Evolutionary conservation across 2,113 vertebrate species (phyloP).

Genomic region (Vireo altiloquus): DNA sequence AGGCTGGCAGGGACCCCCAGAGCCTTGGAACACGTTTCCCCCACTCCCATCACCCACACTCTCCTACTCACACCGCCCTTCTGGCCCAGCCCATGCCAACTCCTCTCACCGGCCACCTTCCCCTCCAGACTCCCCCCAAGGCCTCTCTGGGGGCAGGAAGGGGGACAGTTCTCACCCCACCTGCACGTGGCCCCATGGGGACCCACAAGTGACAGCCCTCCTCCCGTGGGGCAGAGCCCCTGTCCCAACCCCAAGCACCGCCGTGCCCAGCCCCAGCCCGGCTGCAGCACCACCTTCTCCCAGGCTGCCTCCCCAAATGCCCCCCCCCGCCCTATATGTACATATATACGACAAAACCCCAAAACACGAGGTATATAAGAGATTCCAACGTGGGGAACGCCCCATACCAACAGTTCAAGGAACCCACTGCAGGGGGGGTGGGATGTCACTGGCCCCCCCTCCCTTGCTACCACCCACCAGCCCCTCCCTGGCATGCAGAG

Average conservation of each 20-base stretch:
- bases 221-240: rapidly evolving
- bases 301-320: background rate
- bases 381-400: conserved; percentile 51
- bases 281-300: background rate
- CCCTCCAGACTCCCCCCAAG: background rate
- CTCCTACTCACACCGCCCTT: background rate
- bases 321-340: conserved; percentile 43
- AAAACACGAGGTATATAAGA: conserved; percentile 72
- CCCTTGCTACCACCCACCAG: background rate
- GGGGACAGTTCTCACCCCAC: background rate
- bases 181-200: background rate
- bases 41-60: background rate
- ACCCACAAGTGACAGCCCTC: background rate
- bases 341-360: conserved; percentile 61
- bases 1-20: background rate
- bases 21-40: background rate
- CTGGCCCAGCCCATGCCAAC: background rate
- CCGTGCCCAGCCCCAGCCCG: background rate
- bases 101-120: background rate
- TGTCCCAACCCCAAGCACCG: rapidly evolving
- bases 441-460: background rate
- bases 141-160: background rate
- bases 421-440: conserved; percentile 18
- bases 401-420: conserved; percentile 66
- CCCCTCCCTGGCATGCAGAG: background rate